Percentiles rank a stretch among this genome's conserved stretches.
Conservation (phyloP, 2,113 vertebrate genomes). For the Tor tambroides region DNA sequence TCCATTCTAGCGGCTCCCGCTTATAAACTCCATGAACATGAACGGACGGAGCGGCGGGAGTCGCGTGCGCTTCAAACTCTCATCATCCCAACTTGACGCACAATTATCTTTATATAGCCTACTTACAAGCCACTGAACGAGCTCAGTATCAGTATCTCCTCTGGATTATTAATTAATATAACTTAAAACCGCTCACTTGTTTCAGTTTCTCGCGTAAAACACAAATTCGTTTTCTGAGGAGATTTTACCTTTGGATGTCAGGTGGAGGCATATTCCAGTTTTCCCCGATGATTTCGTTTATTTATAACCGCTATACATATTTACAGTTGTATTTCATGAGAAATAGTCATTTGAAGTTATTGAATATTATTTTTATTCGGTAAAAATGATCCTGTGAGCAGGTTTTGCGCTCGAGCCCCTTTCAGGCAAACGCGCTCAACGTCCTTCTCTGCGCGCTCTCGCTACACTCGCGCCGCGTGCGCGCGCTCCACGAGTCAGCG, state of each 20-base stretch:
- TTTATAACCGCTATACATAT: no score
- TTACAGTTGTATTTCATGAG: not conserved
- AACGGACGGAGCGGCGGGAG: constrained; percentile 59
- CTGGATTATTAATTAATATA: no score
- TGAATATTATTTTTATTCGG: not conserved
- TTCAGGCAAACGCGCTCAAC: constrained; percentile 5
- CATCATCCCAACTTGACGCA: constrained; percentile 63
- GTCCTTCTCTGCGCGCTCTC: constrained; percentile 23
- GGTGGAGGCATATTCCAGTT: constrained; percentile 40
- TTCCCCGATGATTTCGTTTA: not conserved
- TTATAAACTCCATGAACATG: constrained; percentile 80
- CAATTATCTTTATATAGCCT: not conserved
- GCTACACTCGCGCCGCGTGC: not conserved
- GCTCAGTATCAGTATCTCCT: not conserved
- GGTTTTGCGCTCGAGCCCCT: not conserved
- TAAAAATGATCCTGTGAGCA: not conserved
- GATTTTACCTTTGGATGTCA: constrained; percentile 45
- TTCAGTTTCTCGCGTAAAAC: not conserved
- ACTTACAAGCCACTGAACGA: not conserved
- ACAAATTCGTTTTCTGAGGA: not conserved
- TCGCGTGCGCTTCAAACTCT: constrained; percentile 65
- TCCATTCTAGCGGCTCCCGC: constrained; percentile 88
- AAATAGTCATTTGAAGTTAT: not conserved
- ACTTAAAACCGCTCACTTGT: not conserved
- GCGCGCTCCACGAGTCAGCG: not conserved